Evolutionary conservation across 1,140 invertebrate species (phyloP), one percentile per base, ranked within the genome.

Genomic region (Lamellibrachia luymesi): DNA sequence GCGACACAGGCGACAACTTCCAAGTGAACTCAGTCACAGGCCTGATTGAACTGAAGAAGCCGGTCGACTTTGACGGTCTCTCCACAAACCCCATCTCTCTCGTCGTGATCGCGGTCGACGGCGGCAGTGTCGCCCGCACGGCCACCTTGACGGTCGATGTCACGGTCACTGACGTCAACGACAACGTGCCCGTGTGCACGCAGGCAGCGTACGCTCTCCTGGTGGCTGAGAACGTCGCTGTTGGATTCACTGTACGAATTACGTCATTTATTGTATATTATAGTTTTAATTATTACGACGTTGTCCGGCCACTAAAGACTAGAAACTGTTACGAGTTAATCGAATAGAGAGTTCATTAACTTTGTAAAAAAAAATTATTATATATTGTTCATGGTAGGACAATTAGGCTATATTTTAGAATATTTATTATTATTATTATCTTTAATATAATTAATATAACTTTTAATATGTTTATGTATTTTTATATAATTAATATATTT

Each of bases 1-100:
- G 90, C n/a, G 90, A 91, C 90, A 91, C 90, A 10, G 90, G 90
- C n/a, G 8, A 27, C 50, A 91, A 91, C 50, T 91, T 91, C 50
- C 27, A 91, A 27, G 90, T 2, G 50, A 50, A 91, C 50, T 91
- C 90, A 38, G 50, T 50, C 90, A 91, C 27, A 8, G 90, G 90
- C 8, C 27, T 91, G 90, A 91, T 91, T 38, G n/a, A 27, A 38
- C 90, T 91, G 8, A 91, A 91, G 90, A 38, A 27, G 50, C 90
- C 90, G n/a, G 90, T 50, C 50, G 90, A 91, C 22, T 91, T 38
- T 50, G 90, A 91, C 6, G 50, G 1, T 6, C 52, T 56, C 17
- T 56, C 52, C 52, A 6, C 52, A 56, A 56, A 56, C 17, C 52
- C 52, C 52, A 91, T 91, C n/a, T 22, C 90, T 38, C 50, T 91